phyloP scores from a whole-genome alignment of 2,888 invertebrate genomes.

The Andrena chrysosceles region DNA sequence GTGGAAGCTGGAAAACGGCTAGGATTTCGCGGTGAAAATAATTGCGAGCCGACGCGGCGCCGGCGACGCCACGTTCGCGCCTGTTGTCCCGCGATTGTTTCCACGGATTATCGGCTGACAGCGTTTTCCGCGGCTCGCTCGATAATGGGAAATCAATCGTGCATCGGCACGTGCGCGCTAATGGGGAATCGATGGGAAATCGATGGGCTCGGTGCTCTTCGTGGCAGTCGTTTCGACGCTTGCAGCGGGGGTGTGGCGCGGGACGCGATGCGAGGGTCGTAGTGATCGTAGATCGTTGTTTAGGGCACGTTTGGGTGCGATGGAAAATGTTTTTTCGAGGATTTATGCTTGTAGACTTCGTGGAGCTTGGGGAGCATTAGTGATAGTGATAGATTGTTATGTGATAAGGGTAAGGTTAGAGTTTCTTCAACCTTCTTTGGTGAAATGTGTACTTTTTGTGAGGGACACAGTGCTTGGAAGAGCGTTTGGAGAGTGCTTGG shows the following conservation, averaged over 20 bases:
- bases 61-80: not conserved
- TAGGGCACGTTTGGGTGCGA: not conserved
- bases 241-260: not conserved
- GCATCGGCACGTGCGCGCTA: constrained; percentile 40
- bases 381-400: too few relatives aligned
- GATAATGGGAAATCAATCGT: constrained; percentile 55
- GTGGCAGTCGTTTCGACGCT: constrained; percentile 6
- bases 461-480: too few relatives aligned
- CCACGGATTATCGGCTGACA: constrained; percentile 5
- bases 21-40: constrained; percentile 19
- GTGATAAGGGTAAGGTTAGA: too few relatives aligned
- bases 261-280: not conserved
- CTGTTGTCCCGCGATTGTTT: not conserved
- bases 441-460: too few relatives aligned
- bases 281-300: constrained; percentile 16
- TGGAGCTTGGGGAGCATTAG: not conserved
- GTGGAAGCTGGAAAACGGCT: constrained; percentile 2
- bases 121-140: constrained; percentile 24
- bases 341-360: not conserved
- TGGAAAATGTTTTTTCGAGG: constrained; percentile 8
- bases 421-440: too few relatives aligned
- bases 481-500: too few relatives aligned
- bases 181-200: constrained; percentile 49
- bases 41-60: constrained; percentile 10
- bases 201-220: constrained; percentile 28